A percentile compares a stretch with the other conserved stretches of the same genome.
phyloP scores from a whole-genome alignment of 2,888 invertebrate species.

The Coelogynopora nodosa region DNA sequence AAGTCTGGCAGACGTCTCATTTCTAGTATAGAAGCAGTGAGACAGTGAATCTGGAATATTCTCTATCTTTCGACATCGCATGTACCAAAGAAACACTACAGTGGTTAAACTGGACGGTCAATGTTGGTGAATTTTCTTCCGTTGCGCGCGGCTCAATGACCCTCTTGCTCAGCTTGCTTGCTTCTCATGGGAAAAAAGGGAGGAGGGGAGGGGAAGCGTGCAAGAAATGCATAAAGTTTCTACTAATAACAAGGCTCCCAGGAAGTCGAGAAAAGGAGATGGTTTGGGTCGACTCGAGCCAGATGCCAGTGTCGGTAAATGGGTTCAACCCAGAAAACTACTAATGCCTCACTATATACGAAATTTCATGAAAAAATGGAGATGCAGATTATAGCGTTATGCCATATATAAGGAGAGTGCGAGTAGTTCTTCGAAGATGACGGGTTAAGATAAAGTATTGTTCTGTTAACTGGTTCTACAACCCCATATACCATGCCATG shows the following conservation, averaged over 20 bases:
- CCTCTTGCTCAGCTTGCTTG: not conserved
- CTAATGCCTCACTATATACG: not conserved
- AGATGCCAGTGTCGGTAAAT: constrained; percentile 15
- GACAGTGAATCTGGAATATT: constrained; percentile 9
- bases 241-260: not conserved
- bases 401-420: not conserved
- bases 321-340: not conserved
- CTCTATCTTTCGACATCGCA: not conserved
- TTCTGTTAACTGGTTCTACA: not conserved
- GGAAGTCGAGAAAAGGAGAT: constrained; percentile 12
- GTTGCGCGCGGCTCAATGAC: not conserved
- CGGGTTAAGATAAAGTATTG: constrained; percentile 20
- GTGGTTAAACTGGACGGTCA: constrained; percentile 13
- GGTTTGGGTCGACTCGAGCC: not conserved
- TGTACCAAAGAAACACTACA: constrained; percentile 25
- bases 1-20: not conserved
- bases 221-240: constrained; percentile 31
- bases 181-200: constrained; percentile 14
- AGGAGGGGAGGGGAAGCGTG: not conserved
- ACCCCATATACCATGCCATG: not conserved
- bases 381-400: not conserved
- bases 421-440: constrained; percentile 10
- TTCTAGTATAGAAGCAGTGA: constrained; percentile 5
- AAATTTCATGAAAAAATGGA: not conserved
- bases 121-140: constrained; percentile 6